Base-by-base conservation (phyloP, 2,797 vertebrate genomes). In the Scarus forsteni region DNA sequence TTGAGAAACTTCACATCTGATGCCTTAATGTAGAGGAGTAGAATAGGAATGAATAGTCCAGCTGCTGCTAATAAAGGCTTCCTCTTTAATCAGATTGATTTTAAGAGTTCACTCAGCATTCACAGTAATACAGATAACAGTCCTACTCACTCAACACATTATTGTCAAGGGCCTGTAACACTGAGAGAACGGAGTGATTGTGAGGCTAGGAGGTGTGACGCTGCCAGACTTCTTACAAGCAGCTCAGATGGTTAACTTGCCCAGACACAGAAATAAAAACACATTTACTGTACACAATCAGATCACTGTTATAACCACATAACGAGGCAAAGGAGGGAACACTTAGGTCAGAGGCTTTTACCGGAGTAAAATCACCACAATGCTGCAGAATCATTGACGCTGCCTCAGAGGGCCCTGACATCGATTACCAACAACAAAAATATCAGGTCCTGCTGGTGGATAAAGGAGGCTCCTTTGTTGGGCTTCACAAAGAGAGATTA, bases 351-450 rank as follows among this genome's bases (percentile, higher is more conserved):
- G 16, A 18, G 43, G 68, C 53, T 52, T 74, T 65, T 67, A 60
- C 49, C 52, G 61, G 46, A 6, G 16, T 46, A 70, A 62, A 55
- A 60, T 64, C 60, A 63, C 35, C 4, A 7, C 35, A 10, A 56
- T 61, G 19, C 36, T 73, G 59, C 18, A 16, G 35, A 48, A 15
- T 56, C 56, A 50, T 39, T 81, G 63, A 73, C 45, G 50, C 63
- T 70, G 48, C 54, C 52, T n/a, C 59, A 39, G 3, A 69, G 34
- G 50, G 51, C 60, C 73, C 39, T 61, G 58, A 54, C 49, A 63
- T 82, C 7, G 40, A 79, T 78, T 71, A 63, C 13, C 42, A 54
- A 42, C 36, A 18, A 70, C 60, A 43, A 43, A 46, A 77, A 63
- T 69, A 74, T 76, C 35, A 63, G 18, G 40, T 55, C 13, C 44